These are phyloP conservation scores for Lethenteron reissneri DNA, from an alignment of 2,113 vertebrate genomes.

Conservation along the genomic window DNA sequence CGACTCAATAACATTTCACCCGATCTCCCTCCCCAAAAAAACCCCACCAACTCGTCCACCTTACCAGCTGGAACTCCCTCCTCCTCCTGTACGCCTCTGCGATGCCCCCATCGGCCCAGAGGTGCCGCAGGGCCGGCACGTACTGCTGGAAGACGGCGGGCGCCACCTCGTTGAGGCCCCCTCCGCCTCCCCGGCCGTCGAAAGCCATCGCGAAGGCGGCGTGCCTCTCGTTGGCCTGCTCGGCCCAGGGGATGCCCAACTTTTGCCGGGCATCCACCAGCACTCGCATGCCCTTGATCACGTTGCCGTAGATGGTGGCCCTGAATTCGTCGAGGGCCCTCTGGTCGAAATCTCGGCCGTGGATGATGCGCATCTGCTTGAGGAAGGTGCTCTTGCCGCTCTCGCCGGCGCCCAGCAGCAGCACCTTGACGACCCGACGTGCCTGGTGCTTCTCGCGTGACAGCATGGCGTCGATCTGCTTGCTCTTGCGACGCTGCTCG, in stretches of 20 bases:
- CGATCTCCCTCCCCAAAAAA: no score
- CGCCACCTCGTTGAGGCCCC: conserved; percentile 29
- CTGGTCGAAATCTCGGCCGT: conserved; percentile 68
- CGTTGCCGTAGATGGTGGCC: conserved; percentile 74
- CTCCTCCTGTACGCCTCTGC: conserved; percentile 57
- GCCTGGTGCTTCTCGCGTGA: conserved; percentile 59
- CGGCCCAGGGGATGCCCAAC: conserved; percentile 70
- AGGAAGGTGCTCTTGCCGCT: conserved; percentile 85
- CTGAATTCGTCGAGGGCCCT: conserved; percentile 71
- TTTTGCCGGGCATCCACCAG: conserved; percentile 89
- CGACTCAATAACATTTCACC: no score
- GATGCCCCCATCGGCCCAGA: conserved; percentile 65
- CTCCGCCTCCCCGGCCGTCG: conserved; percentile 29
- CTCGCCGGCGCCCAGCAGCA: conserved; percentile 67
- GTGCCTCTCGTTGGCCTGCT: conserved; percentile 76
- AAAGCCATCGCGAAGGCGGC: conserved; percentile 92
- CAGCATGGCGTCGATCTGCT: conserved; percentile 69
- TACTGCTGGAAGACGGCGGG: conserved; percentile 78
- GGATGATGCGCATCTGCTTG: conserved; percentile 87
- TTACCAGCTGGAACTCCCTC: conserved; percentile 88
- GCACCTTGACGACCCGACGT: conserved; percentile 58
- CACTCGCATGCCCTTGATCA: conserved; percentile 72
- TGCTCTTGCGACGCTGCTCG: conserved; percentile 54
- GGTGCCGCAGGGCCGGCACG: conserved; percentile 41
- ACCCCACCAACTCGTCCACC: conserved; percentile 15